Percentiles rank a stretch among this genome's conserved stretches.
phyloP scores from a whole-genome alignment of 2,888 invertebrate species.

The Sphaerophoria rueppellii region DNA sequence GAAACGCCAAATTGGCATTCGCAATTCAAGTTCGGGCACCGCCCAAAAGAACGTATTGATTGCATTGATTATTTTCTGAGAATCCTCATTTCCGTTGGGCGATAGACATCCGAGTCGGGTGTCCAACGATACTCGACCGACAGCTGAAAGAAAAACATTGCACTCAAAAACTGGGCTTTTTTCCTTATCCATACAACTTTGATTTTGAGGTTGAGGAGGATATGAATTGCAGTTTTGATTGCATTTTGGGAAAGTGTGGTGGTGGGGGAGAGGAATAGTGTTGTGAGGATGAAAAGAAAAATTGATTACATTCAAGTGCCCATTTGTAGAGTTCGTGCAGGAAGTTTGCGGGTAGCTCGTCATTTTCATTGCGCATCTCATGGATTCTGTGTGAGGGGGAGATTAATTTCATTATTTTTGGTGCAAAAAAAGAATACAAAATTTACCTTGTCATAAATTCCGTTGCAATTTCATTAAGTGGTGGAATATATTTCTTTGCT shows the following conservation, averaged over 20 bases:
- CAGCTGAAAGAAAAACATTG: constrained; percentile 84
- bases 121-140: constrained; percentile 91
- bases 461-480: constrained; percentile 88
- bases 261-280: background rate
- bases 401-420: constrained; percentile 6
- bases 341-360: constrained; percentile 91
- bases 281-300: background rate
- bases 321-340: constrained; percentile 95
- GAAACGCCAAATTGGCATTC: constrained; percentile 89
- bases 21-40: constrained; percentile 88
- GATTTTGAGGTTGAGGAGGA: constrained; percentile 12
- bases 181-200: background rate
- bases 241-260: background rate
- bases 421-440: background rate
- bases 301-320: constrained; percentile 93
- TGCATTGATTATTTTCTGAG: constrained; percentile 89
- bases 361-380: constrained; percentile 84
- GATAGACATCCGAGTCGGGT: constrained; percentile 89
- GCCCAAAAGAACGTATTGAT: constrained; percentile 91
- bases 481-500: constrained; percentile 89
- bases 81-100: constrained; percentile 85
- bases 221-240: constrained; percentile 34
- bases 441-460: constrained; percentile 89
- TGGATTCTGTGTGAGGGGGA: constrained; percentile 84
- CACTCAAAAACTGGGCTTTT: background rate